Conservation (phyloP, 1,140 invertebrate genomes). For the Cydia fagiglandana region DNA sequence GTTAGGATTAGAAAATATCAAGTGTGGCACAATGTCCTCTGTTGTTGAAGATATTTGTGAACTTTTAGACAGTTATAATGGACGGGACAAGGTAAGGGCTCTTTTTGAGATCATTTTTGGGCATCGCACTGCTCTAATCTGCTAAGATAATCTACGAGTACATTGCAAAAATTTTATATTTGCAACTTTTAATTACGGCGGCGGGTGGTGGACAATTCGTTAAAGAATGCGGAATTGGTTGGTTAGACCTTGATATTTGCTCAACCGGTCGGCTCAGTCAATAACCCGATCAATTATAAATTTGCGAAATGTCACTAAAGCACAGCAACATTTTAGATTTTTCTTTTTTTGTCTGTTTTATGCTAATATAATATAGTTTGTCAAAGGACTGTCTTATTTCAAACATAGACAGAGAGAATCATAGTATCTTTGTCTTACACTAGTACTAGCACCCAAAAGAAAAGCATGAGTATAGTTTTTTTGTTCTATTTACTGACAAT, state of each 20-base stretch:
- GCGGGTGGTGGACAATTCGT: neutral
- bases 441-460: too few relatives aligned
- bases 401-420: too few relatives aligned
- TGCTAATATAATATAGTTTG: too few relatives aligned
- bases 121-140: neutral
- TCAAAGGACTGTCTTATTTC: too few relatives aligned
- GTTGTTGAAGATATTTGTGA: slow-evolving; percentile 70
- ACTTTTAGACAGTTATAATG: slow-evolving; percentile 72
- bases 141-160: neutral
- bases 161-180: neutral
- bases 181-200: neutral
- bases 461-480: too few relatives aligned
- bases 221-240: slow-evolving; percentile 59
- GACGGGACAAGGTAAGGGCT: slow-evolving; percentile 69
- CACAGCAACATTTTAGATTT: neutral
- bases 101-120: neutral
- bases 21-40: slow-evolving; percentile 57
- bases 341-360: too few relatives aligned
- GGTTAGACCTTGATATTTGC: slow-evolving; percentile 49
- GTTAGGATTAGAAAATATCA: slow-evolving; percentile 11
- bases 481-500: too few relatives aligned
- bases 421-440: too few relatives aligned
- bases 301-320: slow-evolving; percentile 1
- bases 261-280: slow-evolving; percentile 41
- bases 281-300: slow-evolving; percentile 37